Conservation (phyloP, 2,888 invertebrate genomes). For the Leptothorax acervorum region DNA sequence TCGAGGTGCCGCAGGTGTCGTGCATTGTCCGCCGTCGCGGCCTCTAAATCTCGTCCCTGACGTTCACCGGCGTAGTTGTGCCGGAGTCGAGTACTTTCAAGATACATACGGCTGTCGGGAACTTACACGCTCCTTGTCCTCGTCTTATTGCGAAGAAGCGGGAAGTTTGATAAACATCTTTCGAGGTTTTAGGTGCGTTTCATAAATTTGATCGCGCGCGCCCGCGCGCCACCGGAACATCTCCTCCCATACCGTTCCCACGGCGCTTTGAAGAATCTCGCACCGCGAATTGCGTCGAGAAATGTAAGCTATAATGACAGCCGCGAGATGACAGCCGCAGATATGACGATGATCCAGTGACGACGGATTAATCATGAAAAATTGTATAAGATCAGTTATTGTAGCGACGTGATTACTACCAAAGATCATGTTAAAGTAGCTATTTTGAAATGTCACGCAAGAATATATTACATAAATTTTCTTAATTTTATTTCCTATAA, state of each 20-base stretch:
- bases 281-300: conserved; percentile 20
- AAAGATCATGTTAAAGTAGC: neutral
- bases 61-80: conserved; percentile 77
- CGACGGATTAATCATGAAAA: neutral
- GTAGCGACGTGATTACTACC: neutral
- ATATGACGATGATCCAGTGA: neutral
- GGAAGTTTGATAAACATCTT: conserved; percentile 71
- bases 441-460: neutral
- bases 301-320: neutral
- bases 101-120: conserved; percentile 77
- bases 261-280: conserved; percentile 27
- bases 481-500: neutral
- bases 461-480: neutral
- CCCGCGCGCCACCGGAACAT: conserved; percentile 45
- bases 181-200: conserved; percentile 73
- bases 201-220: conserved; percentile 70
- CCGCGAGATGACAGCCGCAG: neutral
- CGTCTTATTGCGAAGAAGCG: conserved; percentile 70
- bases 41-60: conserved; percentile 82
- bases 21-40: conserved; percentile 82
- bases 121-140: conserved; percentile 73
- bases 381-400: neutral
- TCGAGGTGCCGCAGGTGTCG: conserved; percentile 81
- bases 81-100: conserved; percentile 76
- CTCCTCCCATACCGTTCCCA: conserved; percentile 25